phyloP scores from a whole-genome alignment of 2,113 vertebrate species.

The Pygoscelis adeliae region DNA sequence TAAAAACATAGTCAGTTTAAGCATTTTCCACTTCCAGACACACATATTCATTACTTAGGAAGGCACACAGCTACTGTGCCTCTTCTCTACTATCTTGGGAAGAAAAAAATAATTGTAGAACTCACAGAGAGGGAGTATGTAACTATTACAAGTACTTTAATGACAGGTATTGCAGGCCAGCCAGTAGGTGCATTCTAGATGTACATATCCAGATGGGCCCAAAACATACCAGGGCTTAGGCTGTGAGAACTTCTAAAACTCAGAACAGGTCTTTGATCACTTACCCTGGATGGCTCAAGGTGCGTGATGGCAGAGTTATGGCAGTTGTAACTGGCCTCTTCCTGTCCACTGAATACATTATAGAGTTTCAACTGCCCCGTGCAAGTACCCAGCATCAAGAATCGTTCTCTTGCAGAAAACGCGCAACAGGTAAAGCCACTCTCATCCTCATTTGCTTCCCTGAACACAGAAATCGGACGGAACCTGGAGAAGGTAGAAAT shows the following conservation, averaged over 20 bases:
- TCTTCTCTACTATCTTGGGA: not conserved
- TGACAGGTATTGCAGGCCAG: not conserved
- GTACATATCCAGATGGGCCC: not conserved
- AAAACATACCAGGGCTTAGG: not conserved
- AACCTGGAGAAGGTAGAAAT: conserved; percentile 78
- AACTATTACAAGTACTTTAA: not conserved
- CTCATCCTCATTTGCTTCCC: conserved; percentile 97
- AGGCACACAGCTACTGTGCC: not conserved
- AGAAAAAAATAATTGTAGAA: not conserved
- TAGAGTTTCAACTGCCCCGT: conserved; percentile 97
- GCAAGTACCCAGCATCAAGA: conserved; percentile 97
- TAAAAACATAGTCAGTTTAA: not conserved
- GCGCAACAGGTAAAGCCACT: conserved; percentile 98
- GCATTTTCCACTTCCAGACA: not conserved
- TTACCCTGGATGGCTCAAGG: conserved; percentile 94
- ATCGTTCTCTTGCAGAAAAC: conserved; percentile 95
- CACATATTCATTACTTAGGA: not conserved
- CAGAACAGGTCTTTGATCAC: not conserved
- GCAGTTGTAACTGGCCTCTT: conserved; percentile 97
- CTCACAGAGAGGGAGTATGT: not conserved
- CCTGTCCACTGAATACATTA: conserved; percentile 97
- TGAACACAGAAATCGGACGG: conserved; percentile 96
- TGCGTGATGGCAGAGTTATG: conserved; percentile 97
- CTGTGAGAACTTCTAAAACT: not conserved
- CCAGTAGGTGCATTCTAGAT: not conserved